phyloP scores from a whole-genome alignment of 2,888 invertebrate species.

The Eledone cirrhosa region DNA sequence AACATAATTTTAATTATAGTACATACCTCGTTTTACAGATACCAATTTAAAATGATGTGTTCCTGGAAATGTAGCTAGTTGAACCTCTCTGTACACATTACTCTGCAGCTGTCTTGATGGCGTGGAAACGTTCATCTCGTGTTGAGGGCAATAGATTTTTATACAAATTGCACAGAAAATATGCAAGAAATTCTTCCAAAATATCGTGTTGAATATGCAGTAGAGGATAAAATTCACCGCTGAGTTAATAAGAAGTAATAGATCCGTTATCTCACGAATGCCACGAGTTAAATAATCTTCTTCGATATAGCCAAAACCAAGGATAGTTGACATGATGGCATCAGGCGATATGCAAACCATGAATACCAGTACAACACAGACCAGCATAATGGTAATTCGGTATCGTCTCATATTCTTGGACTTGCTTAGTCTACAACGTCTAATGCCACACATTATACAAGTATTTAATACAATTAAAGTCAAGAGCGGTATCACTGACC shows the following conservation, averaged over 20 bases:
- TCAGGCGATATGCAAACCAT: constrained; percentile 65
- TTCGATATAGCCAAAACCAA: constrained; percentile 63
- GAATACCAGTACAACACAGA: constrained; percentile 63
- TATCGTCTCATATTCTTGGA: constrained; percentile 53
- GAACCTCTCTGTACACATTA: constrained; percentile 7
- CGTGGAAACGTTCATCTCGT: not conserved
- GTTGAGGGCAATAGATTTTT: not conserved
- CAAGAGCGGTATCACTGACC: constrained; percentile 62
- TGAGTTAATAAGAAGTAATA: constrained; percentile 62
- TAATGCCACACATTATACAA: constrained; percentile 58
- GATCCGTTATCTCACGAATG: constrained; percentile 64
- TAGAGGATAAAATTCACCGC: constrained; percentile 64
- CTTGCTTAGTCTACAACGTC: constrained; percentile 50
- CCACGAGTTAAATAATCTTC: constrained; percentile 58
- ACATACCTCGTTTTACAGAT: not conserved
- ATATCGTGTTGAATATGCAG: constrained; percentile 63
- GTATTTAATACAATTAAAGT: constrained; percentile 59
- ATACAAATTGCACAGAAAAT: constrained; percentile 3
- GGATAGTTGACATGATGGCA: constrained; percentile 63
- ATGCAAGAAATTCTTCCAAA: constrained; percentile 44
- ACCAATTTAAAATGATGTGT: constrained; percentile 8
- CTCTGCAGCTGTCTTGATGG: not conserved
- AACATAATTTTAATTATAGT: not conserved
- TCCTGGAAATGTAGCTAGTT: constrained; percentile 3
- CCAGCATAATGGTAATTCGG: constrained; percentile 62